Percentiles rank a stretch among this genome's conserved stretches.
Evolutionary conservation across 2,888 invertebrate genomes (phyloP).

Genomic region (Troides oblongomaculatus): DNA sequence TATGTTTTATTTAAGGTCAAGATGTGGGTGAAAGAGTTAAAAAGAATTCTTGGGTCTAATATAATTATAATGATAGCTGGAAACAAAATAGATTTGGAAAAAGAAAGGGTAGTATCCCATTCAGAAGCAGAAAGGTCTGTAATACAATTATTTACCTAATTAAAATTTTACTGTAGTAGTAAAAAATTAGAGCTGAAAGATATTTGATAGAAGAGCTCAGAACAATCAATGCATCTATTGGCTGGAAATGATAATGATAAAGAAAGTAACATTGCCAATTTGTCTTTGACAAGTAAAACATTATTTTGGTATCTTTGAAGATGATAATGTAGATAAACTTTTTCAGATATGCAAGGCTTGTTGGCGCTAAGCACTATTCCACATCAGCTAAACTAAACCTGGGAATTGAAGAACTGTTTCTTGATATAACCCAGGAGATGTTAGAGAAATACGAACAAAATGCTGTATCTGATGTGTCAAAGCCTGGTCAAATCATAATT

Average conservation of each 20-base stretch:
- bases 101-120: slow-evolving; percentile 90
- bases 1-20: slow-evolving; percentile 85
- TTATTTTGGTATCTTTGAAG: neutral
- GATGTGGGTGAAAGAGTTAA: slow-evolving; percentile 98
- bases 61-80: slow-evolving; percentile 96
- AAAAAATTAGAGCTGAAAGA: too few relatives aligned
- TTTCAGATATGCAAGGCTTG: slow-evolving; percentile 91
- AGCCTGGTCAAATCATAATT: slow-evolving; percentile 55
- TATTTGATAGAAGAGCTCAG: too few relatives aligned
- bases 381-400: slow-evolving; percentile 96
- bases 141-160: neutral
- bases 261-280: too few relatives aligned
- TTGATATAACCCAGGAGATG: slow-evolving; percentile 90
- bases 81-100: slow-evolving; percentile 97
- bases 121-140: slow-evolving; percentile 91
- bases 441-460: slow-evolving; percentile 68
- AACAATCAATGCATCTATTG: too few relatives aligned
- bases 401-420: slow-evolving; percentile 94
- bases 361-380: slow-evolving; percentile 94
- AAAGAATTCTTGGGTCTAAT: slow-evolving; percentile 96
- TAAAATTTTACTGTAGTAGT: too few relatives aligned
- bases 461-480: slow-evolving; percentile 47
- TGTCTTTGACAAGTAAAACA: too few relatives aligned
- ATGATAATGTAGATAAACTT: neutral
- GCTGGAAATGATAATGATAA: too few relatives aligned